Evolutionary conservation across 2,888 invertebrate species (phyloP).

Genomic region (Entomobrya multifasciata): DNA sequence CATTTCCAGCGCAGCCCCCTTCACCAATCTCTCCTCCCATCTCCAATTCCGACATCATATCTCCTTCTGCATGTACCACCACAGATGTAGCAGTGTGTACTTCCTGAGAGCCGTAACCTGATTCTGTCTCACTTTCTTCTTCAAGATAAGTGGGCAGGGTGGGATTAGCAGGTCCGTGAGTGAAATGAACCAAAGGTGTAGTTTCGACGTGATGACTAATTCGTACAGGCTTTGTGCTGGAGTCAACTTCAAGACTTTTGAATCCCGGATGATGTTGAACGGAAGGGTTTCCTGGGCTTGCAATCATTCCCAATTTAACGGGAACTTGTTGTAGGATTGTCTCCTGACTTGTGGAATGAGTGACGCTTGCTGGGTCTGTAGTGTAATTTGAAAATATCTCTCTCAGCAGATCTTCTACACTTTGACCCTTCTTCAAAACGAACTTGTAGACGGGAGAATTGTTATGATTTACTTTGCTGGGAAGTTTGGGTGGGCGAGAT

Average conservation of each 20-base stretch:
- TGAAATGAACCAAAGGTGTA: conserved; percentile 6
- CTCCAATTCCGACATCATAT: neutral
- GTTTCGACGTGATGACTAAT: conserved; percentile 63
- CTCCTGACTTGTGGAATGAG: neutral
- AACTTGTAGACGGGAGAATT: conserved; percentile 80
- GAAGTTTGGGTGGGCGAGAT: conserved; percentile 31
- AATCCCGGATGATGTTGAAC: neutral
- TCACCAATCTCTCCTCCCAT: too few relatives aligned
- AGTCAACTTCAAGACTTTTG: conserved; percentile 49
- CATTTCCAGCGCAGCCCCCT: conserved; percentile 70
- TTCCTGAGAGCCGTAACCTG: neutral
- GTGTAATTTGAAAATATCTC: conserved; percentile 80
- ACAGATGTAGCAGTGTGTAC: conserved; percentile 75
- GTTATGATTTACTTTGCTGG: conserved; percentile 60
- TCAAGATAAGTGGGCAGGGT: conserved; percentile 61
- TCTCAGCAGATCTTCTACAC: conserved; percentile 80
- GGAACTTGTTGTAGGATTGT: neutral
- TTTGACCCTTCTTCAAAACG: conserved; percentile 80
- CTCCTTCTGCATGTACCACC: conserved; percentile 66
- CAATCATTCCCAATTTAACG: conserved; percentile 42
- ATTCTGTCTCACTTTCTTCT: neutral
- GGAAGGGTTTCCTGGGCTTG: neutral
- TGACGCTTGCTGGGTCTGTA: conserved; percentile 63
- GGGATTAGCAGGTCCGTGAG: neutral
- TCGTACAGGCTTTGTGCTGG: conserved; percentile 33